Evolutionary conservation across 2,888 invertebrate species (phyloP).

Genomic region (Phortica magna): DNA sequence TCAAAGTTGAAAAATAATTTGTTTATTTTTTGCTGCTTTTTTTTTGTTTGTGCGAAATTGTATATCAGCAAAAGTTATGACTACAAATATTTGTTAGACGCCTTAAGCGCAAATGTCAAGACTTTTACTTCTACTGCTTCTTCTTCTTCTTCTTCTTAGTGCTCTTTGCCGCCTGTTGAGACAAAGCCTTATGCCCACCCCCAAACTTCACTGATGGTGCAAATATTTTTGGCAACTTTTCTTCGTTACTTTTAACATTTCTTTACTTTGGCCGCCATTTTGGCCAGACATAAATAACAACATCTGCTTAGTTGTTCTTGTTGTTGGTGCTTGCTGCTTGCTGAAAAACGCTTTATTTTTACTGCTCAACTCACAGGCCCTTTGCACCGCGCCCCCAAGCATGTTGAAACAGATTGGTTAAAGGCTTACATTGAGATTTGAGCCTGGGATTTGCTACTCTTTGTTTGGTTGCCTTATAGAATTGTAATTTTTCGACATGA

Average conservation of each 20-base stretch:
- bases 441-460: neutral
- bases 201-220: neutral
- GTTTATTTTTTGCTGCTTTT: too few relatives aligned
- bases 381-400: neutral
- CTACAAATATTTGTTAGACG: too few relatives aligned
- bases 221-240: constrained; percentile 13
- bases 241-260: constrained; percentile 8
- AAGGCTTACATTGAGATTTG: constrained; percentile 6
- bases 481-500: constrained; percentile 63
- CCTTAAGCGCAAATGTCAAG: too few relatives aligned
- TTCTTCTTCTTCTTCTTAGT: too few relatives aligned
- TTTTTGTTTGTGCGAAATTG: too few relatives aligned
- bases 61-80: too few relatives aligned
- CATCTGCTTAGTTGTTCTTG: constrained; percentile 51
- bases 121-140: too few relatives aligned
- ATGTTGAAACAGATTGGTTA: neutral
- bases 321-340: neutral
- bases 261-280: constrained; percentile 11
- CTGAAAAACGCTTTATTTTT: constrained; percentile 46
- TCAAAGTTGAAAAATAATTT: too few relatives aligned
- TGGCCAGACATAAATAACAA: constrained; percentile 54
- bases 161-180: too few relatives aligned
- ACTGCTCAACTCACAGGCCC: neutral
- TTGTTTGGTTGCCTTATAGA: constrained; percentile 30
- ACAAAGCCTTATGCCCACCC: too few relatives aligned